A percentile compares a stretch with the other conserved stretches of the same genome.
Evolutionary conservation across 1,140 invertebrate species (phyloP).

Genomic region (Platyura marginata): DNA sequence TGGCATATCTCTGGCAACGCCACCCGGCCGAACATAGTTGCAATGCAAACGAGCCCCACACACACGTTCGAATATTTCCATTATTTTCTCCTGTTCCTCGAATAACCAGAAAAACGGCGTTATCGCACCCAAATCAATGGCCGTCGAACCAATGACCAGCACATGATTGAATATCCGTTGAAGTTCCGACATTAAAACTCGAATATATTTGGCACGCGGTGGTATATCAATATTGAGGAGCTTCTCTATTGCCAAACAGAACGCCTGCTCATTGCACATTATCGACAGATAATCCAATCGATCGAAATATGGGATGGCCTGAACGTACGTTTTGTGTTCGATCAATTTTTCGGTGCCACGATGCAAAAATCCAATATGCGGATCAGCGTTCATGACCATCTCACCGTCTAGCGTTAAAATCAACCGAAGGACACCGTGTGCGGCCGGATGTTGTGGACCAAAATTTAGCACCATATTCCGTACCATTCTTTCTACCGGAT

Average conservation of each 20-base stretch:
- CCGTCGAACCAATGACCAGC: conserved; percentile 84
- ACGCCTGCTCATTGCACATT: conserved; percentile 99
- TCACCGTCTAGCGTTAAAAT: conserved; percentile 93
- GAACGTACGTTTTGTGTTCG: conserved; percentile 96
- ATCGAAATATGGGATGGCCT: conserved; percentile 96
- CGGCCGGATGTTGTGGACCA: conserved; percentile 96
- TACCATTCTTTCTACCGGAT: conserved; percentile 40
- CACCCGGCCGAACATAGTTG: conserved; percentile 86
- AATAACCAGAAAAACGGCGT: conserved; percentile 99
- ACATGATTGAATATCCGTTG: conserved; percentile 89
- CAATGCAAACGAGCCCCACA: conserved; percentile 95
- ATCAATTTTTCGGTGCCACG: conserved; percentile 95
- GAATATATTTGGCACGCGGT: conserved; percentile 83
- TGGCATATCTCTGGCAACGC: conserved; percentile 74
- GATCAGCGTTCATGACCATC: conserved; percentile 71
- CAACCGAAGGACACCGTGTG: conserved; percentile 90
- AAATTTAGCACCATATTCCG: conserved; percentile 84
- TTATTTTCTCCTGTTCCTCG: conserved; percentile 95
- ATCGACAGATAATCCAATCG: conserved; percentile 98
- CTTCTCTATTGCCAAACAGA: conserved; percentile 90
- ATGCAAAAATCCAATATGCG: conserved; percentile 92
- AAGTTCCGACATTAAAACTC: conserved; percentile 81
- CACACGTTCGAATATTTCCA: conserved; percentile 95
- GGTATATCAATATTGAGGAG: conserved; percentile 91
- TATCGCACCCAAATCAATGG: conserved; percentile 83